Evolutionary conservation across 2,888 invertebrate genomes (phyloP).

Genomic region (Ectemnius lituratus): DNA sequence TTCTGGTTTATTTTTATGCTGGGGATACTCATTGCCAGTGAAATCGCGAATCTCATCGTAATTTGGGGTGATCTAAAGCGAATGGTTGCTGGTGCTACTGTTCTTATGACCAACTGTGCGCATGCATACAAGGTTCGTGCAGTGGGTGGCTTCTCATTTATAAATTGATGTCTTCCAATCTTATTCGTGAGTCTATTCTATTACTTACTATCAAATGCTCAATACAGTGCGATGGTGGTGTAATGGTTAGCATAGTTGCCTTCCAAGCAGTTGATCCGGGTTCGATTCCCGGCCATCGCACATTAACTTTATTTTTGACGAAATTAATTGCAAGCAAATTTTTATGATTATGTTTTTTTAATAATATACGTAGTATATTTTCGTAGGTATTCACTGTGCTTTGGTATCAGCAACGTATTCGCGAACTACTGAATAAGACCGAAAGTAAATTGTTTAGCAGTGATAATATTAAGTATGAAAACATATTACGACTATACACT

Average conservation of each 20-base stretch:
- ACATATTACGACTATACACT: conserved; percentile 54
- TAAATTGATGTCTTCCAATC: not conserved
- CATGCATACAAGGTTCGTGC: conserved; percentile 62
- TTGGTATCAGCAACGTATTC: conserved; percentile 50
- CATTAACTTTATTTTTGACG: no score
- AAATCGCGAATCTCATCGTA: conserved; percentile 55
- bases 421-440: conserved; percentile 51
- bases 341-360: no score
- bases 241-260: conserved; percentile 77
- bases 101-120: conserved; percentile 65
- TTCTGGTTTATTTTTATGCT: conserved; percentile 55
- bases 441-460: conserved; percentile 48
- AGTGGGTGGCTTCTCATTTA: not conserved
- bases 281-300: conserved; percentile 77
- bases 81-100: conserved; percentile 58
- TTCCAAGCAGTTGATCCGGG: conserved; percentile 78
- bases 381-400: conserved; percentile 52
- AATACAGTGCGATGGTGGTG: conserved; percentile 71
- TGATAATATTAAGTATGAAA: conserved; percentile 54
- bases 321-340: no score
- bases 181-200: no score
- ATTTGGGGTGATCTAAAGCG: conserved; percentile 55
- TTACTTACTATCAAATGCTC: no score
- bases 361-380: not conserved
- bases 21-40: conserved; percentile 55